Evolutionary conservation across 1,140 invertebrate genomes (phyloP), one percentile per base, ranked within the genome.

Genomic region (Ctenoplectra terminalis): DNA sequence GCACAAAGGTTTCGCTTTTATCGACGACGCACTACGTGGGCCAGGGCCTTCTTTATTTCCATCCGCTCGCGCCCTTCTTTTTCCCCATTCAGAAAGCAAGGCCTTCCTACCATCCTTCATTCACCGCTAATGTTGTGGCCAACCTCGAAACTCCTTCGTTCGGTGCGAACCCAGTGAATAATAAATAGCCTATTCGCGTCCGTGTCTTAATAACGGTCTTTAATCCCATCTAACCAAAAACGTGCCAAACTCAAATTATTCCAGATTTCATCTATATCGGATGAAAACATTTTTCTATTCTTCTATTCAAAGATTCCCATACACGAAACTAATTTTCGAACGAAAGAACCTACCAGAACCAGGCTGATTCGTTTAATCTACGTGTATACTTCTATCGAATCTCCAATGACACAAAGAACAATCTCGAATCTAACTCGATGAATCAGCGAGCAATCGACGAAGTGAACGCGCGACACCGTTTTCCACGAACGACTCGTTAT

Each of bases 1-100:
- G 54, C 69, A 81, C 78, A 83, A 73, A 66, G 67, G 52, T 56
- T 50, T 83, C 73, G 75, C 77, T 76, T 82, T 61, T 60, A 66
- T 88, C 86, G 61, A 50, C 70, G 37, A 76, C 80, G 72, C 46
- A 34, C 37, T 71, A 37, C 40, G 50, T 31, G 40, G 40, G 48
- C 37, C 58, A 9, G 63, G 9, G 11, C 54, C 29, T 69, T 58
- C 71, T 87, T 81, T 86, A 73, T 74, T 87, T 78, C 63, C 69
- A 52, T 82, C 60, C 78, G 70, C 34, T 9, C 31, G 64, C 64
- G 37, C 26, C 23, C 66, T 48, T 26, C 26, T 40, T 58, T 72
- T 78, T 71, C 37, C 48, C 60, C 37, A 61, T 80, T 86, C 85
- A 74, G 0, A 9, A 61, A 46, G 29, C 11, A 50, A 52, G 23